Evolutionary conservation across 2,113 vertebrate species (phyloP).

Genomic region (Willisornis vidua): DNA sequence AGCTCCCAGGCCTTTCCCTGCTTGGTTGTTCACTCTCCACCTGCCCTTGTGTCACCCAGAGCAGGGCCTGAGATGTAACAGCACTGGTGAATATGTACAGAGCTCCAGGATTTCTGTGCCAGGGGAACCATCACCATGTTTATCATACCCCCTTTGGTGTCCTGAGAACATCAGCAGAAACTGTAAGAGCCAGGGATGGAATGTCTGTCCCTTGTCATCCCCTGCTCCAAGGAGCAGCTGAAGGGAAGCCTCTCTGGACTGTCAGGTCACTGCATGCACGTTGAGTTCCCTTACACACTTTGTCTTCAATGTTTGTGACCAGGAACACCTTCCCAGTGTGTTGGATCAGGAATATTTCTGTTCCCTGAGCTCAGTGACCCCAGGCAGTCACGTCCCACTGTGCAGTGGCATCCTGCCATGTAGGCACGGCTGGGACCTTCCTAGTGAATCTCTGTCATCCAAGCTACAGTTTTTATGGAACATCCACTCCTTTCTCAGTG

Average conservation of each 20-base stretch:
- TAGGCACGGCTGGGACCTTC: not conserved
- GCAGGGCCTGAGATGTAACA: not conserved
- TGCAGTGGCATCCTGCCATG: accelerated
- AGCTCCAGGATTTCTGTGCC: not conserved
- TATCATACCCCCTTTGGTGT: accelerated
- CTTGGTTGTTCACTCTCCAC: not conserved
- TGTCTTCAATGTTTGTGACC: not conserved
- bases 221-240: not conserved
- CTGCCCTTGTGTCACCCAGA: not conserved
- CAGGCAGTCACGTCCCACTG: not conserved
- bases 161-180: not conserved
- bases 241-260: too few species aligned
- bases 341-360: not conserved
- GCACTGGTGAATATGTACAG: not conserved
- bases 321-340: not conserved
- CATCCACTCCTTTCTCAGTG: not conserved
- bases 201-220: not conserved
- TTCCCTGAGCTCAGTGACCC: not conserved
- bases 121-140: not conserved
- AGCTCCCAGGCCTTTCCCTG: not conserved
- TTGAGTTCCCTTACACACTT: not conserved
- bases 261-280: not conserved
- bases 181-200: accelerated
- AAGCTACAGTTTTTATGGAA: not conserved
- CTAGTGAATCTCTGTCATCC: accelerated